Percentiles rank a stretch among this genome's conserved stretches.
Evolutionary conservation across 2,888 invertebrate species (phyloP).

Genomic region (Nomada fabriciana): DNA sequence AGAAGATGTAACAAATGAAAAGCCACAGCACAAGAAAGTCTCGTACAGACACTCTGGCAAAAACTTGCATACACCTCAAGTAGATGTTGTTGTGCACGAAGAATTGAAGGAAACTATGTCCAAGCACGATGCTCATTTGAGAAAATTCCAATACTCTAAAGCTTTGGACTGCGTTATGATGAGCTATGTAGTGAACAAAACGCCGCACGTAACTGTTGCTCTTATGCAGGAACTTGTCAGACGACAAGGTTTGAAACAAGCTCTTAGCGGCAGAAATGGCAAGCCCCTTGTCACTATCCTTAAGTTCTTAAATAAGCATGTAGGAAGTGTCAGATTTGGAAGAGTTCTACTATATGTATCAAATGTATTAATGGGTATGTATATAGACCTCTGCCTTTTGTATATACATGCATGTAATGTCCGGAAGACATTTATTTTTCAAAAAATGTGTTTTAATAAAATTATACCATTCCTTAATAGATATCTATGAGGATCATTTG

Average conservation of each 20-base stretch:
- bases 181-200: conserved; percentile 86
- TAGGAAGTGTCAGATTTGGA: conserved; percentile 91
- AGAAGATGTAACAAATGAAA: conserved; percentile 84
- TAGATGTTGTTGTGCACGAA: conserved; percentile 86
- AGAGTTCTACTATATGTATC: conserved; percentile 90
- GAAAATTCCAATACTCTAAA: conserved; percentile 92
- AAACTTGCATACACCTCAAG: conserved; percentile 78
- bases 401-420: background rate
- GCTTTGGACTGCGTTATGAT: conserved; percentile 91
- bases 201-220: conserved; percentile 91
- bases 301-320: conserved; percentile 90
- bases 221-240: conserved; percentile 95
- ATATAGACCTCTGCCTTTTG: background rate
- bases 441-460: background rate
- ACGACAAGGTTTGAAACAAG: conserved; percentile 91
- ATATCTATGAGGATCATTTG: conserved; percentile 89
- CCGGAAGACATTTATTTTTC: conserved; percentile 28
- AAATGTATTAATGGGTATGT: conserved; percentile 89
- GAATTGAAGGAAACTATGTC: conserved; percentile 83
- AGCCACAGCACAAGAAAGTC: conserved; percentile 85
- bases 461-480: conserved; percentile 69
- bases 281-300: conserved; percentile 89
- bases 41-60: conserved; percentile 85
- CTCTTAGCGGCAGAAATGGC: conserved; percentile 90
- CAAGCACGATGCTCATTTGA: conserved; percentile 89